Conservation (phyloP, 2,113 vertebrate genomes). For the Chionodraco myersi region DNA sequence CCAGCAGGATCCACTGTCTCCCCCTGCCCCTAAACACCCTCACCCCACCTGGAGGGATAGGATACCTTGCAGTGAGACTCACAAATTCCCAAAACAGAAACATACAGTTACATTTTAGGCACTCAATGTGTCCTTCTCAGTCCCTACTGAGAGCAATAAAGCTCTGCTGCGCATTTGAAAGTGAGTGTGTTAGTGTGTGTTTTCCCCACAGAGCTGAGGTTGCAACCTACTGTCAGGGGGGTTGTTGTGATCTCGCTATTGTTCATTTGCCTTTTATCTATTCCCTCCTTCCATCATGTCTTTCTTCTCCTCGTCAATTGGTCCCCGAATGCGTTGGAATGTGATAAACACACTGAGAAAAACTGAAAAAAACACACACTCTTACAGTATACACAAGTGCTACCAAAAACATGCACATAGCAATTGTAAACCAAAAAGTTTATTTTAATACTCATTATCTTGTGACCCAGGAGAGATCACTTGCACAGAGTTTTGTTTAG, state of each 20-base stretch:
- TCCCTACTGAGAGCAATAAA: conserved; percentile 49
- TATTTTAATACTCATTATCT: conserved; percentile 55
- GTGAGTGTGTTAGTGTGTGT: conserved; percentile 36
- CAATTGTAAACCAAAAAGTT: conserved; percentile 34
- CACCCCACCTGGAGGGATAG: conserved; percentile 63
- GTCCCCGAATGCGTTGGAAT: conserved; percentile 42
- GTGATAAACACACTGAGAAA: conserved; percentile 21
- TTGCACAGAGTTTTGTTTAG: conserved; percentile 44
- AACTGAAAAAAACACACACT: conserved; percentile 15
- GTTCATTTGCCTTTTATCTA: conserved; percentile 59
- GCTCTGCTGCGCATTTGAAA: conserved; percentile 36
- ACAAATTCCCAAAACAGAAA: conserved; percentile 47
- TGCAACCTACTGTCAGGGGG: conserved; percentile 53
- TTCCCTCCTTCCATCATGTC: conserved; percentile 37
- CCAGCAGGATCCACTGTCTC: conserved; percentile 49
- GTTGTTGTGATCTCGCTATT: conserved; percentile 62
- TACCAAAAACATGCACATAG: conserved; percentile 23
- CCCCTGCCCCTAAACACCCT: conserved; percentile 35
- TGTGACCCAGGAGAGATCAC: conserved; percentile 34
- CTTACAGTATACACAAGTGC: conserved; percentile 24
- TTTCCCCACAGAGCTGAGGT: conserved; percentile 55
- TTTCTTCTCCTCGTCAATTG: conserved; percentile 27
- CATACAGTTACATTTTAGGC: conserved; percentile 15
- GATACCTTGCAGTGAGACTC: conserved; percentile 60
- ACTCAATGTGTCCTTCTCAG: conserved; percentile 8